Conservation (phyloP, 2,113 vertebrate genomes). For the Leptosomus discolor region DNA sequence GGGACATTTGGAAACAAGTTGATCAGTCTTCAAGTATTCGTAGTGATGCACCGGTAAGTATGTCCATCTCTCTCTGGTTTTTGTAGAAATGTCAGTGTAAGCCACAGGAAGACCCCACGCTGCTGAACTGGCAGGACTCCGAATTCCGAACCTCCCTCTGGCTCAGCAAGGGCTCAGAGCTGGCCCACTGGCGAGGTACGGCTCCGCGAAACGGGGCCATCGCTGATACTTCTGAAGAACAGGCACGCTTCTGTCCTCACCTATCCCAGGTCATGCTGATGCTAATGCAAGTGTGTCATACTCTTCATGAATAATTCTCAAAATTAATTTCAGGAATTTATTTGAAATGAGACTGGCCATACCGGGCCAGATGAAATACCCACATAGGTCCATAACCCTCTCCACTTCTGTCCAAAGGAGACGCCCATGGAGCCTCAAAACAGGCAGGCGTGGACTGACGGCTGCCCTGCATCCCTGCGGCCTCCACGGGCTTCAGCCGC, state of each 20-base stretch:
- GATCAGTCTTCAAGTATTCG: not conserved
- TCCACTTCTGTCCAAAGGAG: not conserved
- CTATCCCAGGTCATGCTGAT: not conserved
- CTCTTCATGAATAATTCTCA: not conserved
- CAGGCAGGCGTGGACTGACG: accelerated
- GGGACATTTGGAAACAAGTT: not conserved
- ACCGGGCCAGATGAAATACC: not conserved
- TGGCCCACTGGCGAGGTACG: accelerated
- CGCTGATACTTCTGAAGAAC: not conserved
- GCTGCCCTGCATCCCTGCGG: not conserved
- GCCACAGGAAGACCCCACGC: not conserved
- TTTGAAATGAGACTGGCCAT: not conserved
- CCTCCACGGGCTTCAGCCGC: not conserved
- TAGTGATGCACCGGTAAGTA: not conserved
- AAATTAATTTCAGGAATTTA: not conserved
- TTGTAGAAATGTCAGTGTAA: not conserved
- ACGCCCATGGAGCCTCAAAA: not conserved
- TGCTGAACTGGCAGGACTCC: not conserved
- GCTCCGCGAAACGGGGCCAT: not conserved
- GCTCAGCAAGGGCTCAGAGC: not conserved
- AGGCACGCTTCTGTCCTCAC: not conserved
- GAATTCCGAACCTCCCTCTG: accelerated
- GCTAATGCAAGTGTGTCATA: not conserved
- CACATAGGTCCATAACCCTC: not conserved
- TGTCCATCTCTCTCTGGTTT: not conserved